phyloP scores from a whole-genome alignment of 2,888 invertebrate genomes.

The Drosophila gaucha region DNA sequence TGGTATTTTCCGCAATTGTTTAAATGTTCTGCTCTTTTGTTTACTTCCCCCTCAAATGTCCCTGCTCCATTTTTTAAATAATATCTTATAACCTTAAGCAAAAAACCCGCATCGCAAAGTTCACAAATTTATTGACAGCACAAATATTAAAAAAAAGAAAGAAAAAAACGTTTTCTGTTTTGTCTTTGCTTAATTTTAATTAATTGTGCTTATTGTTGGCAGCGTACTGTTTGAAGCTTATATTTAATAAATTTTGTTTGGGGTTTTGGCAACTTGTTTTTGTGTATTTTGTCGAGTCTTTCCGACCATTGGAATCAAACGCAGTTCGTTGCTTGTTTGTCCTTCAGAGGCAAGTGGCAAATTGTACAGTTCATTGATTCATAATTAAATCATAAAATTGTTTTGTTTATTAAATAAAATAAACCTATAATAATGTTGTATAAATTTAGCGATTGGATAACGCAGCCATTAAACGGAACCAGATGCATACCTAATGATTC shows the following conservation, averaged over 20 bases:
- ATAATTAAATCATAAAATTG: conserved; percentile 60
- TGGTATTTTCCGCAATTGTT: conserved; percentile 23
- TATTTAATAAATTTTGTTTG: conserved; percentile 22
- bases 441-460: conserved; percentile 18
- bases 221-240: conserved; percentile 35
- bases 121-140: conserved; percentile 71
- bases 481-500: background rate
- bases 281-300: conserved; percentile 7
- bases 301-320: conserved; percentile 1
- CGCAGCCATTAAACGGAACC: conserved; percentile 1
- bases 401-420: conserved; percentile 45
- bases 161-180: conserved; percentile 1
- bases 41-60: background rate
- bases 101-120: conserved; percentile 68
- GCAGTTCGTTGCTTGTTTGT: conserved; percentile 55
- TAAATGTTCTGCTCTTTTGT: conserved; percentile 27
- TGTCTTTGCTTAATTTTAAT: conserved; percentile 66
- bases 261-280: conserved; percentile 58
- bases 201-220: conserved; percentile 66
- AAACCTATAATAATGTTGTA: conserved; percentile 18
- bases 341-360: conserved; percentile 59
- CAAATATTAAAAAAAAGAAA: conserved; percentile 61
- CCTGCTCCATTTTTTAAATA: conserved; percentile 19
- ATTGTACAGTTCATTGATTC: conserved; percentile 70
- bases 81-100: conserved; percentile 40